phyloP scores from a whole-genome alignment of 2,113 vertebrate genomes.

The Mustelus asterias region DNA sequence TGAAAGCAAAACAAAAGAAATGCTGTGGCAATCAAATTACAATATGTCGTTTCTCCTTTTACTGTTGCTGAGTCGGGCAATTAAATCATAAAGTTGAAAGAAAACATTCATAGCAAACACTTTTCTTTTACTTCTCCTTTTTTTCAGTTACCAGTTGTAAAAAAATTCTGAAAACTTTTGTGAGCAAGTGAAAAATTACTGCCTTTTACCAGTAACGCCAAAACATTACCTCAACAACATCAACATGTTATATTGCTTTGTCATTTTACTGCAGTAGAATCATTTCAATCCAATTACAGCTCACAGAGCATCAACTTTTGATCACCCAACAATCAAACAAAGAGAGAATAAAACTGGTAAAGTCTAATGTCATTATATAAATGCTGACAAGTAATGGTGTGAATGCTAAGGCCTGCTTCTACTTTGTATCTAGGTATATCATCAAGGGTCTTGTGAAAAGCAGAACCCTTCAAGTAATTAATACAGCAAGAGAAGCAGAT shows the following conservation, averaged over 20 bases:
- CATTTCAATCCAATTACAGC: not conserved
- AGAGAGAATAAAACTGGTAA: conserved; percentile 26
- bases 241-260: not conserved
- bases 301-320: not conserved
- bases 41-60: not conserved
- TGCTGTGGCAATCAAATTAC: not conserved
- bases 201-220: not conserved
- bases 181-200: not conserved
- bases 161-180: not conserved
- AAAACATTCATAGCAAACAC: not conserved
- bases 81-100: not conserved
- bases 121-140: not conserved
- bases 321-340: conserved; percentile 20
- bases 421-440: conserved; percentile 48
- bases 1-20: conserved; percentile 23
- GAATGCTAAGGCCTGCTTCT: conserved; percentile 31
- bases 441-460: conserved; percentile 63
- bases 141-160: not conserved
- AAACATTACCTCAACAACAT: not conserved
- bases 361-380: conserved; percentile 31
- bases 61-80: not conserved
- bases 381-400: conserved; percentile 16
- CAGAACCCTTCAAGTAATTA: conserved; percentile 83
- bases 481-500: conserved; percentile 74
- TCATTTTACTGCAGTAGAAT: not conserved